Percentiles rank a stretch among this genome's conserved stretches.
These are phyloP conservation scores for Drosophila atroscutellata DNA, from an alignment of 2,888 invertebrate genomes.

Conservation along the genomic window DNA sequence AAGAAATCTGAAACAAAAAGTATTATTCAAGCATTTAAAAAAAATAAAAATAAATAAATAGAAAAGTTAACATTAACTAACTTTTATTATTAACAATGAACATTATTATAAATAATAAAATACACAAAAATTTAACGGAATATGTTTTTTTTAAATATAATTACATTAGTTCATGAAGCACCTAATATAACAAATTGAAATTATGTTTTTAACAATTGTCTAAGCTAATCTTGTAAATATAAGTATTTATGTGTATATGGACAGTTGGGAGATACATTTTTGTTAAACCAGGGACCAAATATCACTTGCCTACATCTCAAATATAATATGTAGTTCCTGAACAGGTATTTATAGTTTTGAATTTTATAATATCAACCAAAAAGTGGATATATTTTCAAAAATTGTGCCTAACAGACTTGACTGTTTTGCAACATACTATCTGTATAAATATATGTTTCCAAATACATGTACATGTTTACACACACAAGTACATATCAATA, in stretches of 20 bases:
- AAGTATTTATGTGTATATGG: neutral
- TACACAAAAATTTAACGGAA: constrained; percentile 6
- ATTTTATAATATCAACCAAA: neutral
- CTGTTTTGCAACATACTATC: neutral
- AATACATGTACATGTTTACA: neutral
- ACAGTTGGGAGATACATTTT: neutral
- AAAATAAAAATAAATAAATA: constrained; percentile 8
- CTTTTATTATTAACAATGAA: constrained; percentile 11
- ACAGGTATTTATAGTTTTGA: neutral
- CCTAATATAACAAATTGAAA: neutral
- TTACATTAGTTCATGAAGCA: neutral
- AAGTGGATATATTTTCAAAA: neutral
- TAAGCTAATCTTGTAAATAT: neutral
- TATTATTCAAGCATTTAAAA: constrained; percentile 20
- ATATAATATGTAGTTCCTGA: neutral
- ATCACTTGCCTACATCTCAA: neutral
- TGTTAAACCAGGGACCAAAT: neutral
- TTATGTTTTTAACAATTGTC: neutral
- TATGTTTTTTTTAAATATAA: neutral
- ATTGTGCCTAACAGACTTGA: neutral
- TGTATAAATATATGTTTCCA: neutral
- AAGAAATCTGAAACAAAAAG: constrained; percentile 18
- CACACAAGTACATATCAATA: neutral
- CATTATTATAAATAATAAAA: constrained; percentile 6
- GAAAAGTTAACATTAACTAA: constrained; percentile 1